Evolutionary conservation across 2,113 vertebrate species (phyloP), one percentile per base, ranked within the genome.

Genomic region (Addax nasomaculatus): DNA sequence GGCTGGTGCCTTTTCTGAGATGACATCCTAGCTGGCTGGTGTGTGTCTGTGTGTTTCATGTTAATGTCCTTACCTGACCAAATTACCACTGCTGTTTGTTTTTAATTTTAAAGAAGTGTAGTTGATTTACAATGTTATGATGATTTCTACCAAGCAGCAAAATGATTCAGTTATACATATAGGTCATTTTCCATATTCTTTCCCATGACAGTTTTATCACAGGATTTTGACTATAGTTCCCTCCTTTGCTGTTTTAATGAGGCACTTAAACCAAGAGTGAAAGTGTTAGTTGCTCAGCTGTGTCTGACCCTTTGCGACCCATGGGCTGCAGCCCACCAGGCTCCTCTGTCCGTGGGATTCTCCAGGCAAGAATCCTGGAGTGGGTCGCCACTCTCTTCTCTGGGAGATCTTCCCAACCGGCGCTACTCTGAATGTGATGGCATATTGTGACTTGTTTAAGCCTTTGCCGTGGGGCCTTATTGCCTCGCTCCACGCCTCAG

Each of bases 391-490:
- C 27, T 27, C 70, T 39, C 39, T 73, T 73, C 70, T 76, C 12
- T 0, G 6, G 39, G 23, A 43, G 23, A 43, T 27, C 70, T 76
- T 43, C 70, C 23, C 6, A 2, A 33, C 33, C 6, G 21, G 30
- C 0, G 0, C 51, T 43, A 3, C n/a, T 62, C 51, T 21, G 45
- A 83, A 64, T 47, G 29, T 33, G 27, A 19, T 0, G 5, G 21
- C n/a, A 2, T 19, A 7, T 0, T 14, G 6, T 55, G 93, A 78
- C 15, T 73, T 33, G 33, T 27, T 86, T 80, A 92, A 60, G 7
- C 36, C 30, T 58, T 62, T 53, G 39, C 36, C 7, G 9, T 13
- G 3, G 15, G 30, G 15, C 23, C 55, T 45, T 19, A 4, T 33
- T 5, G 4, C 70, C 39, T 43, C 21, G 2, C 67, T 43, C 36